Conservation (phyloP, 2,888 invertebrate genomes). For the Zelleria hepariella region DNA sequence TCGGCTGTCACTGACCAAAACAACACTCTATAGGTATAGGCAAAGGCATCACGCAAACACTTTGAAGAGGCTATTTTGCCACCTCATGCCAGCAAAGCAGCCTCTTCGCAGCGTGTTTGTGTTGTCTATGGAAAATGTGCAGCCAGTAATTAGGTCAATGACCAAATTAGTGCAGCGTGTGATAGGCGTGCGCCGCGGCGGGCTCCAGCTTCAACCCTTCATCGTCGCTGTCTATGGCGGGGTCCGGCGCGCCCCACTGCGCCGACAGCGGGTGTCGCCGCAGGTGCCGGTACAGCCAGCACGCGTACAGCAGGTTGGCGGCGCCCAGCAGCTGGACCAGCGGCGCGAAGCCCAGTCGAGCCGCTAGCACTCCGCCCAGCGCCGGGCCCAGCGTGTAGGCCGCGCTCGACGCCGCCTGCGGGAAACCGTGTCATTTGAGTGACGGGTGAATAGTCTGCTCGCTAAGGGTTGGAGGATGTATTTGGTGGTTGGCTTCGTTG, state of each 20-base stretch:
- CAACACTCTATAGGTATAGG: no score
- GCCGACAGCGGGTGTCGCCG: conserved; percentile 33
- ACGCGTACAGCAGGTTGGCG: conserved; percentile 50
- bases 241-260: conserved; percentile 27
- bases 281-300: conserved; percentile 38
- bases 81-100: no score
- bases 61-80: no score
- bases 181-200: not conserved
- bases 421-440: no score
- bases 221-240: not conserved
- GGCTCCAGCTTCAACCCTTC: not conserved
- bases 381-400: conserved; percentile 50
- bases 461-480: no score
- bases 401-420: conserved; percentile 42
- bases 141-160: not conserved
- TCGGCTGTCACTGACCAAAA: no score
- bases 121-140: no score
- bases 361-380: conserved; percentile 42
- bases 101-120: no score
- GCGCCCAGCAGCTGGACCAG: conserved; percentile 44
- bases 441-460: no score
- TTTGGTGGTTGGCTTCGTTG: no score
- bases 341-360: conserved; percentile 41
- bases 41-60: no score
- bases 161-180: not conserved